These are phyloP conservation scores for Cyphomyrus discorhynchus DNA, from an alignment of 2,113 vertebrate species.

Conservation along the genomic window DNA sequence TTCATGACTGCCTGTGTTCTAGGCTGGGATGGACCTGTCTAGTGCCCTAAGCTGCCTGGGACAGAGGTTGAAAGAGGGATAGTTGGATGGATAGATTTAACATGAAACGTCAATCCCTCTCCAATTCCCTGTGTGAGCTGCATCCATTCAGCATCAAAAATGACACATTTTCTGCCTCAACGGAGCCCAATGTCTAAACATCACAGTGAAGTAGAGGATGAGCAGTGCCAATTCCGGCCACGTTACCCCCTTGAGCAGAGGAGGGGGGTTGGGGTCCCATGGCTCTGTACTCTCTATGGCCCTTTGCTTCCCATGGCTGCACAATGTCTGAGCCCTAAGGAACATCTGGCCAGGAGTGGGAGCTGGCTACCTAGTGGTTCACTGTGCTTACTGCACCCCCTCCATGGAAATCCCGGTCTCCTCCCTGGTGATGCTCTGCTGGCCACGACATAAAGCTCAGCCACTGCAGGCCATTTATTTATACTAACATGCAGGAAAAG, in stretches of 20 bases:
- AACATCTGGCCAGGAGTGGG: background rate
- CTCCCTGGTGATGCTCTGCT: background rate
- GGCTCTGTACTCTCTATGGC: background rate
- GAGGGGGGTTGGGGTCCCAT: background rate
- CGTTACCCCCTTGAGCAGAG: background rate
- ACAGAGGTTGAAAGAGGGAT: background rate
- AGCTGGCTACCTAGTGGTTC: background rate
- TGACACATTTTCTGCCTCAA: background rate
- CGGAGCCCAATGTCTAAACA: background rate
- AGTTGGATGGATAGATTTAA: background rate
- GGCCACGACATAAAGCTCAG: background rate
- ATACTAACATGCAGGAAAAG: background rate
- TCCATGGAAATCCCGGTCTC: background rate
- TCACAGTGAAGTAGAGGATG: background rate
- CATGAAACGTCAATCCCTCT: background rate
- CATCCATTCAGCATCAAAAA: background rate
- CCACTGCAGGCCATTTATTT: background rate
- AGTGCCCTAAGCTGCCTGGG: background rate
- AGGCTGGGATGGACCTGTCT: background rate
- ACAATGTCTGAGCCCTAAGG: background rate
- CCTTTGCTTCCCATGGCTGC: background rate
- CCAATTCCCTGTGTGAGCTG: background rate
- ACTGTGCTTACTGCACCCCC: background rate
- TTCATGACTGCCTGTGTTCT: background rate
- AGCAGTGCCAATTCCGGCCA: background rate